These are phyloP conservation scores for Mythimna vitellina DNA, from an alignment of 2,888 invertebrate genomes.

Conservation along the genomic window DNA sequence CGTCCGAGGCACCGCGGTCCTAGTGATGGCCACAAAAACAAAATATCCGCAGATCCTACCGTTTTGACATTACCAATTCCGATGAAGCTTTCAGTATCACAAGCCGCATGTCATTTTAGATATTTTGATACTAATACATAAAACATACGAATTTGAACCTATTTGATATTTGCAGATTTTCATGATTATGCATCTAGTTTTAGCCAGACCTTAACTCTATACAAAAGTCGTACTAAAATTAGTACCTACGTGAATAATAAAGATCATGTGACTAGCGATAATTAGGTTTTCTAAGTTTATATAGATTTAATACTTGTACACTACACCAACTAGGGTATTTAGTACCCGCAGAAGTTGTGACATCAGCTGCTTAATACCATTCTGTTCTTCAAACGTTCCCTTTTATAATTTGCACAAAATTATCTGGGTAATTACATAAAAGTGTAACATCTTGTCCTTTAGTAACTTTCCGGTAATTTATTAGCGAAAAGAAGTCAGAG, in stretches of 20 bases:
- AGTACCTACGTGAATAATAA: conserved; percentile 4
- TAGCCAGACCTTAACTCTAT: conserved; percentile 16
- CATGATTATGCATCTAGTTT: conserved; percentile 31
- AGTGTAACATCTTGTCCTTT: neutral
- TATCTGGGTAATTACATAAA: conserved; percentile 43
- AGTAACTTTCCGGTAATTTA: neutral
- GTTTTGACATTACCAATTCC: conserved; percentile 81
- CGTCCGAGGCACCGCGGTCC: conserved; percentile 17
- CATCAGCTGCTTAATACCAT: conserved; percentile 42
- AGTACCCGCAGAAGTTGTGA: conserved; percentile 47
- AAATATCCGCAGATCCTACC: conserved; percentile 68
- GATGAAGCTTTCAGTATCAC: conserved; percentile 66
- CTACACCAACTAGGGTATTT: conserved; percentile 12
- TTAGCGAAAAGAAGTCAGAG: neutral
- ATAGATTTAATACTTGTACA: conserved; percentile 10
- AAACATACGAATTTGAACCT: conserved; percentile 62
- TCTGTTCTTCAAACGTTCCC: conserved; percentile 9
- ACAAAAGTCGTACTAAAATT: conserved; percentile 11
- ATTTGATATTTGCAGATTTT: conserved; percentile 41
- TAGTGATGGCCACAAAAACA: conserved; percentile 46
- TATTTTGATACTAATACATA: conserved; percentile 69
- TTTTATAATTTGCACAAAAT: conserved; percentile 18
- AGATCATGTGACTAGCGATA: neutral
- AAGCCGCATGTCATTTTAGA: conserved; percentile 53
- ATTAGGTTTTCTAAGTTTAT: neutral